Percentiles rank a stretch among this genome's conserved stretches.
These are phyloP conservation scores for Lampris incognitus DNA, from an alignment of 2,113 vertebrate genomes.

Conservation along the genomic window DNA sequence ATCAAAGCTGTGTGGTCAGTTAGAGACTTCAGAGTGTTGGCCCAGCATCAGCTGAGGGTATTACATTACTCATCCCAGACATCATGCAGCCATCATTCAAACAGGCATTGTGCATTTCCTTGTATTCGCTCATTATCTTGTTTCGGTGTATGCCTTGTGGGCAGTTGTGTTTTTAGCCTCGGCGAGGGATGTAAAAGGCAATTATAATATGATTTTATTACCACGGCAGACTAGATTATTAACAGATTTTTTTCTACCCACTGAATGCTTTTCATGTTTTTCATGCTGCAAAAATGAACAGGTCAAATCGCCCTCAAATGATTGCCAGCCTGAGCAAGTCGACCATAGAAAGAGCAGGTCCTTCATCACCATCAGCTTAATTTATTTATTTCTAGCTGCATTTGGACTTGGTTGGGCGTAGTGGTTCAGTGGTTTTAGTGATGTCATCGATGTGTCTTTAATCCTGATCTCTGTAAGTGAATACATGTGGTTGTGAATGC, in stretches of 20 bases:
- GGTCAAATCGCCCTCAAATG: conserved; percentile 50
- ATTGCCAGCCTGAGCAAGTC: conserved; percentile 55
- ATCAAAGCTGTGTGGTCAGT: too few species aligned
- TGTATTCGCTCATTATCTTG: too few species aligned
- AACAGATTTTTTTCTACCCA: conserved; percentile 38
- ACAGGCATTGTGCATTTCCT: too few species aligned
- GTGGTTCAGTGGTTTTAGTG: background rate
- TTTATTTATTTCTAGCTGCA: background rate
- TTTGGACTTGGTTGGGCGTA: conserved; percentile 8
- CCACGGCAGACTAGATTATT: conserved; percentile 28
- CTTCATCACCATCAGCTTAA: background rate
- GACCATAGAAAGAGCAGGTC: conserved; percentile 30
- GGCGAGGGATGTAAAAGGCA: too few species aligned
- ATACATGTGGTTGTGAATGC: conserved; percentile 4
- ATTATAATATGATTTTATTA: too few species aligned
- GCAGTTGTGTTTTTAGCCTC: too few species aligned
- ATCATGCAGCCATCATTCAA: too few species aligned
- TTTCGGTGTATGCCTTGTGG: too few species aligned
- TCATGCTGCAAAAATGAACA: conserved; percentile 53
- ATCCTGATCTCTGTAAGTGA: conserved; percentile 35
- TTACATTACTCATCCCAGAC: too few species aligned
- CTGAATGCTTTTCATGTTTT: conserved; percentile 40
- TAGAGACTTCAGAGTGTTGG: too few species aligned
- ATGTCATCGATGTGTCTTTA: conserved; percentile 39
- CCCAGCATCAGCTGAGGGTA: too few species aligned